These are phyloP conservation scores for Hydractinia echinata DNA, from an alignment of 30 jellyfish, hydroid and myxozoan genomes.

Conservation along the genomic window DNA sequence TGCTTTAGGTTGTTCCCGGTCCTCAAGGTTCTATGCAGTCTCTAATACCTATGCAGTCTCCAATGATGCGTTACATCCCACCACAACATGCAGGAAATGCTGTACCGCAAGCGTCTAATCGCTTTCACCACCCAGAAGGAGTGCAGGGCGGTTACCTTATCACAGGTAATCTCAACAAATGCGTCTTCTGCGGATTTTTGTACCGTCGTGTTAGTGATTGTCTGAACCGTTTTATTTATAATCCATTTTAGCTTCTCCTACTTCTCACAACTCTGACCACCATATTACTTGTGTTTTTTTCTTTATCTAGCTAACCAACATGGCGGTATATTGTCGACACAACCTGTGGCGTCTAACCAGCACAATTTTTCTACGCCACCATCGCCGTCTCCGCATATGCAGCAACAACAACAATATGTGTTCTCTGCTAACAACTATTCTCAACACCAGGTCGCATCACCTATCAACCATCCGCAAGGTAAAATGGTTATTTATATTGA, in stretches of 20 bases:
- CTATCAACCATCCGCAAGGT: constrained; percentile 30
- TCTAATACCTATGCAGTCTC: constrained; percentile 6
- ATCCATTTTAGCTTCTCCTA: no score
- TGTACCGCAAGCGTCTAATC: neutral
- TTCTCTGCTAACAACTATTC: neutral
- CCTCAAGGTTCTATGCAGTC: neutral
- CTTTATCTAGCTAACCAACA: constrained; percentile 22
- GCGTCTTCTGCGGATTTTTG: no score
- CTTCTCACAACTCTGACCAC: no score
- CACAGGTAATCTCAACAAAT: neutral
- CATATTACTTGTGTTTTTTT: neutral
- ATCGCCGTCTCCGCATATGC: constrained; percentile 18
- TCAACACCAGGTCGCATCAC: constrained; percentile 14
- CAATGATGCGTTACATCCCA: constrained; percentile 9
- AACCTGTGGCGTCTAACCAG: constrained; percentile 19
- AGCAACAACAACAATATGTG: neutral
- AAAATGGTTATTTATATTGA: no score
- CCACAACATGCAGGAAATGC: constrained; percentile 5
- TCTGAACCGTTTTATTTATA: no score
- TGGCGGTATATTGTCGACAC: neutral
- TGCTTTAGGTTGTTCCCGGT: constrained; percentile 18
- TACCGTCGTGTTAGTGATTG: no score
- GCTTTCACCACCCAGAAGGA: neutral
- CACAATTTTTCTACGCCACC: constrained; percentile 23
- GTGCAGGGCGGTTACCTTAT: neutral